A percentile compares a stretch with the other conserved stretches of the same genome.
Conservation (phyloP, 2,797 vertebrate species). For the Micromesistius poutassou region DNA sequence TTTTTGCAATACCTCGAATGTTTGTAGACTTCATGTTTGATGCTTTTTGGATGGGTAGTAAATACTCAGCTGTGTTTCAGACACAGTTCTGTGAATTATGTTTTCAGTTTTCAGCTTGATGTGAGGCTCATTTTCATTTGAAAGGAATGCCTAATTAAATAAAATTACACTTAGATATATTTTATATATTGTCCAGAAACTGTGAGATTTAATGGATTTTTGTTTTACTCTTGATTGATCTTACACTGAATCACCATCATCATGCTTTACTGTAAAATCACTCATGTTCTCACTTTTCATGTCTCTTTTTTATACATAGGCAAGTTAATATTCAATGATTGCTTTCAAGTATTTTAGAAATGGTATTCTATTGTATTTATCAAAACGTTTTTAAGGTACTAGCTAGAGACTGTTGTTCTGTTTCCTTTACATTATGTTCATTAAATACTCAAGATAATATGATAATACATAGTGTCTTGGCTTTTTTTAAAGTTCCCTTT, state of each 20-base stretch:
- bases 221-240: constrained; percentile 48
- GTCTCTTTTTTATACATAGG: constrained; percentile 13
- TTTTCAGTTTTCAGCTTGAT: constrained; percentile 28
- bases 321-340: constrained; percentile 25
- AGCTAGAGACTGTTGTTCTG: constrained; percentile 30
- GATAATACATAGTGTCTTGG: not conserved
- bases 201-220: constrained; percentile 58
- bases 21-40: constrained; percentile 41
- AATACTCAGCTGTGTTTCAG: constrained; percentile 49
- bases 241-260: constrained; percentile 67
- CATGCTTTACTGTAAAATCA: constrained; percentile 65
- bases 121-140: constrained; percentile 33
- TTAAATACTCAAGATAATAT: constrained; percentile 44
- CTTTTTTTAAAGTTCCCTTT: not conserved
- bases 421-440: constrained; percentile 51
- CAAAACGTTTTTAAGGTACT: constrained; percentile 54
- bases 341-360: constrained; percentile 41
- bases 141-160: constrained; percentile 36
- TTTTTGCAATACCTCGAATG: constrained; percentile 55
- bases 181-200: constrained; percentile 43
- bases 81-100: constrained; percentile 64
- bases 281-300: constrained; percentile 41
- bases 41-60: constrained; percentile 45
- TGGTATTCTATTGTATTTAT: constrained; percentile 40
- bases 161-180: constrained; percentile 36